Base-by-base conservation (phyloP, 2,113 vertebrate genomes). In the Tachycineta bicolor region DNA sequence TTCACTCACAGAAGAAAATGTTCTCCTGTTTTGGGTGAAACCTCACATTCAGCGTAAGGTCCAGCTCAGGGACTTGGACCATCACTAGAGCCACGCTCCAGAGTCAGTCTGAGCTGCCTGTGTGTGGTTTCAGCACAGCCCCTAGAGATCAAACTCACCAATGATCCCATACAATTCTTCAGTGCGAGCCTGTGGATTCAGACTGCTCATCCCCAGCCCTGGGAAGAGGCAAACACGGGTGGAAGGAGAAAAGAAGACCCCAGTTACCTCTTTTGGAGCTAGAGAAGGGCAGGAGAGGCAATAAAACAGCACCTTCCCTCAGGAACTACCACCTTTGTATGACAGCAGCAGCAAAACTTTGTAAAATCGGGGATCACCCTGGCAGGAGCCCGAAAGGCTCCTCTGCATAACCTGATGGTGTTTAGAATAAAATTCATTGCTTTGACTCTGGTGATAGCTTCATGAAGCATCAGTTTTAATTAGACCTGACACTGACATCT, bases 381-480 rank as follows among this genome's bases (percentile, higher is more conserved):
- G 90, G 82, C 90, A 94, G 81, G 18, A 91, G 53, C 87, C 81
- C 53, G 62, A 76, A 82, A 69, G 41, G 76, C 50, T 94, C 23
- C 4, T 93, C 55, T 90, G 84, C 92, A 95, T 80, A 90, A 88
- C 68, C 71, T 58, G 37, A 85, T 55, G 85, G 87, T 85, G 67
- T 88, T 89, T 55, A 3, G 55, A 88, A 90, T 15, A 82, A 83
- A 53, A 83, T 16, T 58, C 70, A 85, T 92, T 95, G 93, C 88
- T 95, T 93, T 92, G 75, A 93, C 88, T 81, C 92, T 59, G 39
- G 14, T 67, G 79, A 75, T 67, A 96, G 92, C 46, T 92, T 74
- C 67, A 37, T 7, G 71, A 96, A 91, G 47, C 71, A 70, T 59
- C 79, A 52, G 3, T 23, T 77, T 89, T 92, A 92, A 95, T 86